A percentile compares a stretch with the other conserved stretches of the same genome.
Conservation (phyloP, 2,888 invertebrate species). For the Eurytoma adleriae region DNA sequence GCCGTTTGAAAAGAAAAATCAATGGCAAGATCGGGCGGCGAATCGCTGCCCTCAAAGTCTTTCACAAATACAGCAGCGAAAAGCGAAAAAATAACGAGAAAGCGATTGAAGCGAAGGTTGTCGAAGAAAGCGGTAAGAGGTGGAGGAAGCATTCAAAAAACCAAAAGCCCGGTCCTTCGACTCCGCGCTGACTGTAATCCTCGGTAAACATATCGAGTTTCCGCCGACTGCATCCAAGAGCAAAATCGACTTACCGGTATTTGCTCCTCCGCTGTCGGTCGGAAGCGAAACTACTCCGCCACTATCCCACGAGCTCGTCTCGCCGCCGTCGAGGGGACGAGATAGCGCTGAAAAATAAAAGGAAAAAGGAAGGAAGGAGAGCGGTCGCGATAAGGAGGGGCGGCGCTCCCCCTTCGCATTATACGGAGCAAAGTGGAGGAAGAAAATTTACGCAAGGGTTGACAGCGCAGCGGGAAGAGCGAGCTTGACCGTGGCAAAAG, state of each 20-base stretch:
- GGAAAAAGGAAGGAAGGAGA: background rate
- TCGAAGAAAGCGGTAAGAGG: background rate
- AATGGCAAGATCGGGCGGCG: background rate
- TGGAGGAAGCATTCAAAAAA: background rate
- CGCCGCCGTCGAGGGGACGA: background rate
- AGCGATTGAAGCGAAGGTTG: background rate
- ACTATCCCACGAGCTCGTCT: background rate
- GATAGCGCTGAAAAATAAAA: background rate
- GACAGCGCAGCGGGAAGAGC: background rate
- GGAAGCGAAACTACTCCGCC: background rate
- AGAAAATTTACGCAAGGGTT: slow-evolving; percentile 36
- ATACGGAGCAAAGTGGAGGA: background rate
- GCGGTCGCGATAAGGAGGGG: background rate
- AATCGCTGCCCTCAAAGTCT: slow-evolving; percentile 1
- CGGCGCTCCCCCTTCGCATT: background rate
- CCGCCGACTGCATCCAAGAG: slow-evolving; percentile 49
- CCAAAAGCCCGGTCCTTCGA: slow-evolving; percentile 20
- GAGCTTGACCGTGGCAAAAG: slow-evolving; percentile 12
- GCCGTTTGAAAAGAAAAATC: slow-evolving; percentile 2
- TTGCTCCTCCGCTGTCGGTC: slow-evolving; percentile 27
- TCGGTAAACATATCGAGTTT: slow-evolving; percentile 53
- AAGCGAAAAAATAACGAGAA: slow-evolving; percentile 42
- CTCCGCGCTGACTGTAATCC: slow-evolving; percentile 44
- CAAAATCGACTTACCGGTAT: slow-evolving; percentile 52
- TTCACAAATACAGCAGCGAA: background rate